Evolutionary conservation across 2,797 vertebrate genomes (phyloP).

Genomic region (Oryzias sinensis): DNA sequence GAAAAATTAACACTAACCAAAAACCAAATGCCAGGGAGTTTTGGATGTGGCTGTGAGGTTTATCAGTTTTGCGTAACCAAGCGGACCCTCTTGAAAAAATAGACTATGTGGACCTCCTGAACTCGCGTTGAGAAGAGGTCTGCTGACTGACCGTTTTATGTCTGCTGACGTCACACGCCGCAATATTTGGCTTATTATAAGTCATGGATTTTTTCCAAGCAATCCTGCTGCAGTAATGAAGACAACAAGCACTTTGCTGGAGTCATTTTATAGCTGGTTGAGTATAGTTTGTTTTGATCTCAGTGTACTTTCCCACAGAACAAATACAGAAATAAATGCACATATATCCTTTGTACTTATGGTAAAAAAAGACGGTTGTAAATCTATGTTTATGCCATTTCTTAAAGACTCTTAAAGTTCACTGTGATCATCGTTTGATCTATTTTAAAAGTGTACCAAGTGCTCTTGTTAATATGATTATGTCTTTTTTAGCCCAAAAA

Average conservation of each 20-base stretch:
- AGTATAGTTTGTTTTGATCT: constrained; percentile 30
- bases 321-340: constrained; percentile 3
- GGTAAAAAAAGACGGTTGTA: no score
- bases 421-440: no score
- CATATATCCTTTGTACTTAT: no score
- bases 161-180: constrained; percentile 6
- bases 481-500: no score
- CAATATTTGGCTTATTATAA: constrained; percentile 8
- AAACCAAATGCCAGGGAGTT: constrained; percentile 44
- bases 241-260: neutral
- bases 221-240: constrained; percentile 11
- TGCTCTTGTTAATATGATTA: no score
- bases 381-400: no score
- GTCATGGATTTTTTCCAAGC: constrained; percentile 27
- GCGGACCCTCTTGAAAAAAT: constrained; percentile 6
- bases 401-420: no score
- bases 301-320: constrained; percentile 21
- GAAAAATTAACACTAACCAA: constrained; percentile 45
- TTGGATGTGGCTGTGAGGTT: constrained; percentile 42
- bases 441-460: no score
- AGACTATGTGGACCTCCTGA: constrained; percentile 1
- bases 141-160: constrained; percentile 5
- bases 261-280: constrained; percentile 11
- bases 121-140: constrained; percentile 3
- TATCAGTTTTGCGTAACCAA: constrained; percentile 8